Percentiles rank a stretch among this genome's conserved stretches.
Conservation (phyloP, 2,888 invertebrate species). For the Thymelicus acteon region DNA sequence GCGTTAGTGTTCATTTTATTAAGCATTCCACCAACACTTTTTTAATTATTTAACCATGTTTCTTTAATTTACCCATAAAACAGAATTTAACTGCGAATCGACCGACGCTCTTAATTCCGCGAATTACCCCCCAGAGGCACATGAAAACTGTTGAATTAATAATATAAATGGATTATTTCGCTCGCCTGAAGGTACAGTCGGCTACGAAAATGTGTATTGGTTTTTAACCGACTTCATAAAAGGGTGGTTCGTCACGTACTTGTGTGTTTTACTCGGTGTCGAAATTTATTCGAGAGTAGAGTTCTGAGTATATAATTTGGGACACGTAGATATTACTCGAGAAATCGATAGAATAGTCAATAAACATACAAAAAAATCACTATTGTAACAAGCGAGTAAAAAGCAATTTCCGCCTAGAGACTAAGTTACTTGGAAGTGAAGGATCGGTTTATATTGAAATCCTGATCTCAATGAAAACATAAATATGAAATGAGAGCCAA, state of each 20-base stretch:
- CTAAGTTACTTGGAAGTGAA: too few relatives aligned
- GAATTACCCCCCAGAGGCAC: conserved; percentile 45
- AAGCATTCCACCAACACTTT: conserved; percentile 6
- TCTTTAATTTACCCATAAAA: conserved; percentile 35
- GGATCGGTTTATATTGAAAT: too few relatives aligned
- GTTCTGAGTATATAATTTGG: too few relatives aligned
- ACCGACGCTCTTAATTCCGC: conserved; percentile 42
- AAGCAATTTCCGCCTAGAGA: too few relatives aligned
- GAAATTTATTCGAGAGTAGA: too few relatives aligned
- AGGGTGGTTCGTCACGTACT: neutral
- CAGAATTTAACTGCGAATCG: conserved; percentile 32
- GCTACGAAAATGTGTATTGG: conserved; percentile 6
- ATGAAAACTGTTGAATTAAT: conserved; percentile 47
- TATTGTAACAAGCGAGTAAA: too few relatives aligned
- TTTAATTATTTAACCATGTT: conserved; percentile 31
- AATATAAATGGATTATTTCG: conserved; percentile 41
- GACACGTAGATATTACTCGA: too few relatives aligned
- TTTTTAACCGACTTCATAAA: neutral
- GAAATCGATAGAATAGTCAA: too few relatives aligned
- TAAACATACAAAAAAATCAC: too few relatives aligned
- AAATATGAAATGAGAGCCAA: too few relatives aligned
- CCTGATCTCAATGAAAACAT: too few relatives aligned
- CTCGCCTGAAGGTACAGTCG: conserved; percentile 30
- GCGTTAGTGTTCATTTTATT: neutral
- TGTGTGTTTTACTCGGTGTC: too few relatives aligned